Base-by-base conservation (phyloP, 1,140 invertebrate genomes). In the Acromyrmex heyeri region DNA sequence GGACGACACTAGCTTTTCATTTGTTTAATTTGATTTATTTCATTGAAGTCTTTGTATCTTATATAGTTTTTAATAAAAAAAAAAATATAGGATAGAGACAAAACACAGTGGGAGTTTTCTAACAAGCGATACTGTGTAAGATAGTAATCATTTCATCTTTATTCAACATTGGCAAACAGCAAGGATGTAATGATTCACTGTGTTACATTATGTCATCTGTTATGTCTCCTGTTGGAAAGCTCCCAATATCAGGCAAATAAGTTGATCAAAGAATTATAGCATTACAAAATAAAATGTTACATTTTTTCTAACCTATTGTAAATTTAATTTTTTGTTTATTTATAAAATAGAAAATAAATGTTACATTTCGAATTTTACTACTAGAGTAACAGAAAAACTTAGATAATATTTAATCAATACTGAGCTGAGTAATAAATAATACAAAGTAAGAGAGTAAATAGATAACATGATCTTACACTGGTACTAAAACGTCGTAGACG, bases 401-500 rank as follows among this genome's bases (percentile, higher is more conserved):
- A 30, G 4, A 73, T 64, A 27, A n/a, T 27, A 53, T 30, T 27
- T 34, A 30, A 86, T 55, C 2, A 69, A 64, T 72, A 48, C 10
- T 53, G 4, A 65, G 48, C 8, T 38, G 30, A 50, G 16, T 50
- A n/a, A 24, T 64, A 70, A 97, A 62, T 50, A 72, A 48, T 21
- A 7, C 50, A 16, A 72, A 44, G 55, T 53, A 62, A 57, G 3
- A 57, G 14, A 88, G 21, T 67, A 21, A 79, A 69, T 1, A 57
- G 79, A 12, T 88, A 72, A 86, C 38, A 44, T 87, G 24, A 86
- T 92, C 97, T 98, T 95, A 97, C 98, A 95, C 97, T 98, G 83
- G 98, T 97, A 93, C 98, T 98, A 94, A 98, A 98, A 89, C 98
- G 96, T 77, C 98, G 96, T 75, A 97, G 97, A 87, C 98, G 95